These are phyloP conservation scores for Carapus acus DNA, from an alignment of 2,797 vertebrate genomes.

Conservation along the genomic window DNA sequence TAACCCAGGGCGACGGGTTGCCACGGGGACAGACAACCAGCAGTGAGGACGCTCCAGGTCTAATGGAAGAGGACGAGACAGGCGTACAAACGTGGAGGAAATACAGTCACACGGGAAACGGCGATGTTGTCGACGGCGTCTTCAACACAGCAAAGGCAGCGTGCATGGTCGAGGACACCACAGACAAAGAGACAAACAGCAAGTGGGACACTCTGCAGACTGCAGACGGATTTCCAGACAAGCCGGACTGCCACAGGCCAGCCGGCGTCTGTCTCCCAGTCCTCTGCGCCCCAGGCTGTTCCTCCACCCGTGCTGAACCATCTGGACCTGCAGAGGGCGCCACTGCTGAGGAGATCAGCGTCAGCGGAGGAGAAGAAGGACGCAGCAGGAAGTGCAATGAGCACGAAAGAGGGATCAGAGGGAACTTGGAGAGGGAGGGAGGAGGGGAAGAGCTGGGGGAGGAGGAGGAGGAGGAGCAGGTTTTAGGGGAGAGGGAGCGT, in stretches of 20 bases:
- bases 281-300: not conserved
- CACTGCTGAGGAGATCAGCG: constrained; percentile 5
- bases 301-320: constrained; percentile 1
- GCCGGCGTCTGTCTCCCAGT: constrained; percentile 9
- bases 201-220: constrained; percentile 4
- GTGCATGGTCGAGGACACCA: not conserved
- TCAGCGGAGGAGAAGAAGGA: constrained; percentile 3
- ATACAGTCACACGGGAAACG: not conserved
- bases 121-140: not conserved
- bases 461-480: too few relatives aligned
- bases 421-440: too few relatives aligned
- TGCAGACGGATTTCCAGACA: not conserved
- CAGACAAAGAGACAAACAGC: constrained; percentile 1
- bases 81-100: constrained; percentile 5
- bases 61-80: constrained; percentile 5
- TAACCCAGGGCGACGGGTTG: constrained; percentile 11
- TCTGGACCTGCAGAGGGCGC: constrained; percentile 43
- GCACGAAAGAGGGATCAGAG: not conserved
- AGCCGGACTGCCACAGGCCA: not conserved
- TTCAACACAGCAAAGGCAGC: not conserved
- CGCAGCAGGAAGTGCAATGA: not conserved
- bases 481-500: too few relatives aligned
- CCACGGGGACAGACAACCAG: constrained; percentile 17
- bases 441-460: too few relatives aligned
- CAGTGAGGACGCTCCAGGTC: constrained; percentile 6